These are phyloP conservation scores for Tenthredo mesomela DNA, from an alignment of 2,888 invertebrate genomes.

Conservation along the genomic window DNA sequence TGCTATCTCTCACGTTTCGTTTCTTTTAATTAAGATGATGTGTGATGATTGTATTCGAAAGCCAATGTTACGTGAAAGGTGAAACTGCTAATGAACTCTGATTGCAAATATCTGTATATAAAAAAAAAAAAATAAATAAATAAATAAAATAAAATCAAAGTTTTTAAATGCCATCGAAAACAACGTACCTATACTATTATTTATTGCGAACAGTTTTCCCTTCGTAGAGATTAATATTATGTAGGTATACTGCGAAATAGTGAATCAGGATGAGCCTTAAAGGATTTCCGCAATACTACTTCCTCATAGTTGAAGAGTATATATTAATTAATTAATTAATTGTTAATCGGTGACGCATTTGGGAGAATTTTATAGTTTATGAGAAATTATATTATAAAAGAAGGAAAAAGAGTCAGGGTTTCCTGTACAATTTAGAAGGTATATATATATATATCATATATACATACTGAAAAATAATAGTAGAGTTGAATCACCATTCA, in stretches of 20 bases:
- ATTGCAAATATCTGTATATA: background rate
- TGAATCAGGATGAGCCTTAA: background rate
- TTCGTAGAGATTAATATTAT: too few relatives aligned
- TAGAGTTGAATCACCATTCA: background rate
- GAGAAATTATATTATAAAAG: background rate
- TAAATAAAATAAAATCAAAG: too few relatives aligned
- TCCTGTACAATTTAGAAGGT: background rate
- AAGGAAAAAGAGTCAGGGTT: background rate
- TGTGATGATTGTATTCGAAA: background rate
- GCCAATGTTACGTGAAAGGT: background rate
- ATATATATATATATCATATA: background rate
- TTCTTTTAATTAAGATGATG: background rate
- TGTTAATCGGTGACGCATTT: background rate
- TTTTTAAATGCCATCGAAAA: background rate
- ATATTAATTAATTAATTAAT: background rate
- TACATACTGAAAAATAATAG: background rate
- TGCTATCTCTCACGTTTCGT: background rate
- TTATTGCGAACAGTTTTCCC: background rate
- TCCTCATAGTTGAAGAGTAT: background rate
- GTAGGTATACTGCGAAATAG: background rate
- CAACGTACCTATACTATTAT: background rate
- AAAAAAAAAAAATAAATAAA: background rate
- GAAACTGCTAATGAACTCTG: background rate
- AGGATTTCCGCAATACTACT: background rate
- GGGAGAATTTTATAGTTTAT: background rate